Evolutionary conservation across 2,113 vertebrate species (phyloP).

Genomic region (Clarias magur): DNA sequence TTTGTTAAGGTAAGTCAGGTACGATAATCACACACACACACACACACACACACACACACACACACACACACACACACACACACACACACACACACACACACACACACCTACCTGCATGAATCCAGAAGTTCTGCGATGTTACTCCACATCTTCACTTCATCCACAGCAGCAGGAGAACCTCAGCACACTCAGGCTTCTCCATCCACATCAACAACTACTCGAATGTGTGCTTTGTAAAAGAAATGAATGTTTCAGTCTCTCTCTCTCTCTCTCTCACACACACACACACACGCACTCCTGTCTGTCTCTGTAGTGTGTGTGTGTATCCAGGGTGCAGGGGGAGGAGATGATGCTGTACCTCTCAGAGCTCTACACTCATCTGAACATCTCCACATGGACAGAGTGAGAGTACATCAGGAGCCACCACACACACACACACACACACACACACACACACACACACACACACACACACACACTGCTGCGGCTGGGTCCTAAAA

Average conservation of each 20-base stretch:
- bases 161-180: not conserved
- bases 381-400: conserved; percentile 33
- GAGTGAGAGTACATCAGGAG: conserved; percentile 15
- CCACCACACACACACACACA: too few species aligned
- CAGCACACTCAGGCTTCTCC: not conserved
- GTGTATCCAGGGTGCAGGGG: not conserved
- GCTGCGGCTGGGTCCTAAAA: conserved; percentile 19
- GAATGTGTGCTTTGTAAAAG: not conserved
- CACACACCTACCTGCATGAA: not conserved
- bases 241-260: not conserved
- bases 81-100: conserved; percentile 14
- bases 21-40: not conserved
- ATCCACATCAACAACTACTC: not conserved
- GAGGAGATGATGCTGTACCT: conserved; percentile 1
- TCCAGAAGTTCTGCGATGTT: not conserved
- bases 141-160: conserved; percentile 10
- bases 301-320: not conserved
- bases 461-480: not conserved
- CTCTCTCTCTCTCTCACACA: not conserved
- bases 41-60: not conserved
- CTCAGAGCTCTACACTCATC: conserved; percentile 8
- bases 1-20: not conserved
- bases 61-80: not conserved
- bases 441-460: too few species aligned
- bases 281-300: not conserved